Evolutionary conservation across 2,888 invertebrate genomes (phyloP).

Genomic region (Seira ritae): DNA sequence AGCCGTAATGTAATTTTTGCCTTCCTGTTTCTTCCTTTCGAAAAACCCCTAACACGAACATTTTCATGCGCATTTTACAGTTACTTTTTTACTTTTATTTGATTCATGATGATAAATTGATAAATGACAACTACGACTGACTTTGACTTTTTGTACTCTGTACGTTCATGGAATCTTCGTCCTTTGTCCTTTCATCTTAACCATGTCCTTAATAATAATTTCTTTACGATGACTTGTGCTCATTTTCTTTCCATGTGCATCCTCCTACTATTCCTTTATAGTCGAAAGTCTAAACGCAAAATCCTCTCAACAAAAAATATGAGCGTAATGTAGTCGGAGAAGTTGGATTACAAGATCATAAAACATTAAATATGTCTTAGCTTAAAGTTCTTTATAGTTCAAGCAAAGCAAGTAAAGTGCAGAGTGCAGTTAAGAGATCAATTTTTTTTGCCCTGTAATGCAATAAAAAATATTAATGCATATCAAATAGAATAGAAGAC

Average conservation of each 20-base stretch:
- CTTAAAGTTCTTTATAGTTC: constrained; percentile 35
- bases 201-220: constrained; percentile 8
- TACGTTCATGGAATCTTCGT: constrained; percentile 32
- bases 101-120: too few relatives aligned
- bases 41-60: neutral
- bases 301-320: constrained; percentile 18
- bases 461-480: neutral
- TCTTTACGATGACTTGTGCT: neutral
- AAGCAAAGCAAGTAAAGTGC: neutral
- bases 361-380: constrained; percentile 52
- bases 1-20: neutral
- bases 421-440: neutral
- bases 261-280: neutral
- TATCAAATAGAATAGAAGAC: neutral
- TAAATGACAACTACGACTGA: too few relatives aligned
- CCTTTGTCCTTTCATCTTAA: constrained; percentile 29
- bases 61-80: neutral
- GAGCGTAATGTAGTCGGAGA: constrained; percentile 30
- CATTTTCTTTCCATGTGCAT: neutral
- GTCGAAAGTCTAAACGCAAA: neutral
- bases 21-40: neutral
- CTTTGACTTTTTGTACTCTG: neutral
- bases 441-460: neutral
- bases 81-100: neutral
- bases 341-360: constrained; percentile 50